Conservation (phyloP, 35 echinoderm and acorn worm genomes). For the Heliocidaris tuberculata region DNA sequence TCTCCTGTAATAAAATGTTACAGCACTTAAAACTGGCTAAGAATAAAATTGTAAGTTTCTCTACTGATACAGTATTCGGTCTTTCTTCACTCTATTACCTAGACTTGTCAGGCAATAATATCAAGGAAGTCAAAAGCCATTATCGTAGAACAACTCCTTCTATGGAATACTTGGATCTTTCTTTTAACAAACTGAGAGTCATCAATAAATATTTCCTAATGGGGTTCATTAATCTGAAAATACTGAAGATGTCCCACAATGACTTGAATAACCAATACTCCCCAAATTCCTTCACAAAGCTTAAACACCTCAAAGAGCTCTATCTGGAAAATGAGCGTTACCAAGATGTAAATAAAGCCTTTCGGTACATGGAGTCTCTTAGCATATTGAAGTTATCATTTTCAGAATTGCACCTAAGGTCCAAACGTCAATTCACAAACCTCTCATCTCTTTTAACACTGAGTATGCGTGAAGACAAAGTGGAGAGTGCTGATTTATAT, state of each 20-base stretch:
- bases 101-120: background rate
- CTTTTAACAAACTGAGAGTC: background rate
- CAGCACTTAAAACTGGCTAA: background rate
- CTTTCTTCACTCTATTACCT: background rate
- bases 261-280: background rate
- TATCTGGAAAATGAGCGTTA: background rate
- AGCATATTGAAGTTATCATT: background rate
- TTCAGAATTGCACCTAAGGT: background rate
- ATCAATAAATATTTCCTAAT: background rate
- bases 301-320: background rate
- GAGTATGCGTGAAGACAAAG: background rate
- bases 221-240: background rate
- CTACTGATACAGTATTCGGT: background rate
- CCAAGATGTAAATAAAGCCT: background rate
- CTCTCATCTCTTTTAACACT: background rate
- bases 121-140: background rate
- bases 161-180: background rate
- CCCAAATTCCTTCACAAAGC: background rate
- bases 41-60: background rate
- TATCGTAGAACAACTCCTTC: background rate
- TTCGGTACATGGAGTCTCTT: background rate
- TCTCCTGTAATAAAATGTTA: background rate
- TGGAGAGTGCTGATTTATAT: background rate
- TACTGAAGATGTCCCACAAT: background rate
- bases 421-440: background rate